Conservation (phyloP, 2,888 invertebrate genomes). For the Eutolmus rufibarbis region DNA sequence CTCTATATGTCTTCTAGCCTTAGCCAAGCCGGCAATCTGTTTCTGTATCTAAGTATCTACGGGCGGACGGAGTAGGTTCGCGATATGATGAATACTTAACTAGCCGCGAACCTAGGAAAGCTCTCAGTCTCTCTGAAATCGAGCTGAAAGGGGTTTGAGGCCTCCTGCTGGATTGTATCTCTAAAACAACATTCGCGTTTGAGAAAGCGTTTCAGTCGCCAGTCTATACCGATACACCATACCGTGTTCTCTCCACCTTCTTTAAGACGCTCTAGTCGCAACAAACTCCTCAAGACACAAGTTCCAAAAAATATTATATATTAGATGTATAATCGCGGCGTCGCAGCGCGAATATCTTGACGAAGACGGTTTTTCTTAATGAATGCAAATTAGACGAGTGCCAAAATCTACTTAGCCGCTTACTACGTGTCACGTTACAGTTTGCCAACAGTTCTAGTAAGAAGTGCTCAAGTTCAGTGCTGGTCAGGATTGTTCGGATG, state of each 20-base stretch:
- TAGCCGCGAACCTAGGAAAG: slow-evolving; percentile 26
- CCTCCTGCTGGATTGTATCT: background rate
- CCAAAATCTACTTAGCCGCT: background rate
- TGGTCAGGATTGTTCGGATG: background rate
- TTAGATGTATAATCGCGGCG: background rate
- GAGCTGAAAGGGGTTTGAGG: slow-evolving; percentile 18
- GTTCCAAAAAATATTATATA: background rate
- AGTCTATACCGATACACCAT: slow-evolving; percentile 1
- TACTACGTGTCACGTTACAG: slow-evolving; percentile 5
- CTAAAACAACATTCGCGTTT: background rate
- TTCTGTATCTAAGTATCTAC: background rate
- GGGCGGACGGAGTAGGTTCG: slow-evolving; percentile 7
- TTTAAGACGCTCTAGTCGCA: slow-evolving; percentile 22
- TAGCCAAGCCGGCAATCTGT: background rate
- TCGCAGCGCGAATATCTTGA: background rate
- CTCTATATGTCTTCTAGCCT: background rate
- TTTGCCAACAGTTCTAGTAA: slow-evolving; percentile 1
- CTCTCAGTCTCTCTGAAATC: slow-evolving; percentile 24
- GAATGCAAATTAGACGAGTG: slow-evolving; percentile 28
- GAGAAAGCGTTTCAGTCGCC: slow-evolving; percentile 11
- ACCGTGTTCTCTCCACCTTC: slow-evolving; percentile 20
- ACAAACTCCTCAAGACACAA: background rate
- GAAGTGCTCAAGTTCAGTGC: background rate
- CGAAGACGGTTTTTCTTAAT: background rate
- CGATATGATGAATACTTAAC: slow-evolving; percentile 31